Percentiles rank a stretch among this genome's conserved stretches.
phyloP scores from a whole-genome alignment of 2,888 invertebrate species.

The Erebia palarica region DNA sequence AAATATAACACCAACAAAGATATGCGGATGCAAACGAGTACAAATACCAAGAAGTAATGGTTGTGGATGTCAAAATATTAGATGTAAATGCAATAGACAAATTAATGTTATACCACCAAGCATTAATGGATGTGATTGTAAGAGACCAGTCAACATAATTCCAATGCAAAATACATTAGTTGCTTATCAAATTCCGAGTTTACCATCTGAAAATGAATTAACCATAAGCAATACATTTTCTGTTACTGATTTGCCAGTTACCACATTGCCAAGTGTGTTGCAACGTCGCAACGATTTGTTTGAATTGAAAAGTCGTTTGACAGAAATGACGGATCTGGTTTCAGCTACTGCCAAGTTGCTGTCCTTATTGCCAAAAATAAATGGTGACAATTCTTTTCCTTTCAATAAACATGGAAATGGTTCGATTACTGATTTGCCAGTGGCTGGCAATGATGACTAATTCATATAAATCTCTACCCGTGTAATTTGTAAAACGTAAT shows the following conservation, averaged over 20 bases:
- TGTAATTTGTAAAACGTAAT: neutral
- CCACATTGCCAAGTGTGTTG: neutral
- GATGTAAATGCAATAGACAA: neutral
- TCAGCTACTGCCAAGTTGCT: constrained; percentile 28
- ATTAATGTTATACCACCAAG: neutral
- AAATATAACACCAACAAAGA: neutral
- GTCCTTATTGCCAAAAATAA: constrained; percentile 21
- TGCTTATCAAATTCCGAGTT: constrained; percentile 8
- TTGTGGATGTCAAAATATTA: neutral
- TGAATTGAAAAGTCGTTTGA: constrained; percentile 25
- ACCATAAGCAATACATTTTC: neutral
- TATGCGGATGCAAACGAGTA: neutral
- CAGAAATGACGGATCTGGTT: constrained; percentile 28
- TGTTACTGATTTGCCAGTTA: constrained; percentile 9
- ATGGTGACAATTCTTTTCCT: neutral
- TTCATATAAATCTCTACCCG: neutral
- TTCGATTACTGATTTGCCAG: constrained; percentile 21
- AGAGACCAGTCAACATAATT: neutral
- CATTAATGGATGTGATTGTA: neutral
- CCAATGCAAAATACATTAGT: constrained; percentile 8
- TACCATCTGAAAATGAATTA: constrained; percentile 15
- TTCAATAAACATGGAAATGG: neutral
- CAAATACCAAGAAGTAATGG: neutral
- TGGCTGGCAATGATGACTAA: constrained; percentile 3
- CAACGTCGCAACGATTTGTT: neutral